These are phyloP conservation scores for Plebejus argus DNA, from an alignment of 2,888 invertebrate species.

Conservation along the genomic window DNA sequence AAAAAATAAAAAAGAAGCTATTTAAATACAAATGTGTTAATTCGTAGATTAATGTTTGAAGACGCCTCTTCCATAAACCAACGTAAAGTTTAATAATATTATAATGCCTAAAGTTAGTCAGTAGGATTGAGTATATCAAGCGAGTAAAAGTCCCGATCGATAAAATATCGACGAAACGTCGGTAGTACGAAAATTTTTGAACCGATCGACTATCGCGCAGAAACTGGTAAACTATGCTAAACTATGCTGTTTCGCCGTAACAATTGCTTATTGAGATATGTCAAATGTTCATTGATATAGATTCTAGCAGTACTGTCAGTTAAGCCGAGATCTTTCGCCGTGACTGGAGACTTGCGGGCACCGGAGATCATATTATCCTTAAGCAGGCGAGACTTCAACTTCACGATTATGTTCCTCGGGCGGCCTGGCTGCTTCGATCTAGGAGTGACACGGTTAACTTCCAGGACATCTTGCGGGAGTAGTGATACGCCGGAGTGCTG, in stretches of 20 bases:
- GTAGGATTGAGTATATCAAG: not conserved
- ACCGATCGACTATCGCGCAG: not conserved
- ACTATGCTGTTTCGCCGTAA: slow-evolving; percentile 6
- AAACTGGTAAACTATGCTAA: slow-evolving; percentile 27
- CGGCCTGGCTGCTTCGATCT: not conserved
- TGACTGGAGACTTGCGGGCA: not conserved
- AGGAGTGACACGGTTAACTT: slow-evolving; percentile 38
- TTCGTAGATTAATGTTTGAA: too few relatives aligned
- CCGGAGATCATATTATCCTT: slow-evolving; percentile 22
- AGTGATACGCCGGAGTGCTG: not conserved
- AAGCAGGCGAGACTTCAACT: not conserved
- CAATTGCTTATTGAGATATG: not conserved
- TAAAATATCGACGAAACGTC: not conserved
- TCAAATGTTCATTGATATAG: slow-evolving; percentile 4
- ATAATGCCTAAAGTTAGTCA: not conserved
- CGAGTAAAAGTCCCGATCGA: not conserved
- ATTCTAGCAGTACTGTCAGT: not conserved
- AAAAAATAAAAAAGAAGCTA: too few relatives aligned
- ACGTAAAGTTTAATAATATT: not conserved
- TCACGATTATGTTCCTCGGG: slow-evolving; percentile 7
- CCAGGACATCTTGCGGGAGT: not conserved
- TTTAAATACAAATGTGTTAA: too few relatives aligned
- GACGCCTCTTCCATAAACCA: too few relatives aligned
- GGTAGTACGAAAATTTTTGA: not conserved
- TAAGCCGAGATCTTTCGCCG: not conserved